Conservation (phyloP, 2,113 vertebrate genomes). For the Myrmecophaga tridactyla region DNA sequence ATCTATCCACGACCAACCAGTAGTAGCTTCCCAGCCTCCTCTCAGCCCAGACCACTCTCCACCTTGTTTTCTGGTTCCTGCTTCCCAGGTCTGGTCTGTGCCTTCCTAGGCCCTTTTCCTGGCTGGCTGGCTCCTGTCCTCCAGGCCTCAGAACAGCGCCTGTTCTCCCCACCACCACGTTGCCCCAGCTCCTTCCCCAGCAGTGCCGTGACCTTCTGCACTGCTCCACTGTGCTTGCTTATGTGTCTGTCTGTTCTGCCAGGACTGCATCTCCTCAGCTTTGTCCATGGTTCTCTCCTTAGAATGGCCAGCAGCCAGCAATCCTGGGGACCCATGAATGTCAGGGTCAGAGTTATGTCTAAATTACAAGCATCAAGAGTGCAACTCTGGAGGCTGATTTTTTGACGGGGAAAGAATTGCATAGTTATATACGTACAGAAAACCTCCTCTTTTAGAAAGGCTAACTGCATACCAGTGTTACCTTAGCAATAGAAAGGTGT, state of each 20-base stretch:
- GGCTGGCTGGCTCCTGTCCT: accelerated
- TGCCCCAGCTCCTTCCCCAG: not conserved
- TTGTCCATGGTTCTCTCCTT: not conserved
- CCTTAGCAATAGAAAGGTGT: not conserved
- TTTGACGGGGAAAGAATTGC: not conserved
- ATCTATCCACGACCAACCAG: not conserved
- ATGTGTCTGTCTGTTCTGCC: not conserved
- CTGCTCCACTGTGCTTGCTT: not conserved
- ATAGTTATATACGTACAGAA: not conserved
- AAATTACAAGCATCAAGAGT: not conserved
- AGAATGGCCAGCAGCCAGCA: not conserved
- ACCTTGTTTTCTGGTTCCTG: too few relatives aligned
- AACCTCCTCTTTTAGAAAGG: not conserved
- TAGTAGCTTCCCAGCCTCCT: not conserved
- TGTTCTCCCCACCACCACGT: not conserved
- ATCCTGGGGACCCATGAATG: not conserved
- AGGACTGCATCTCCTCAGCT: not conserved
- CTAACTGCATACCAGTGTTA: not conserved
- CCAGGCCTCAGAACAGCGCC: not conserved
- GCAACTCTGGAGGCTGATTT: not conserved
- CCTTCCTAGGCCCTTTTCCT: not conserved
- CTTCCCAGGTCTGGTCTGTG: not conserved
- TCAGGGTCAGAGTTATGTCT: accelerated
- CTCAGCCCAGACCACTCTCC: not conserved
- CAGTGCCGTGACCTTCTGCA: accelerated